Base-by-base conservation (phyloP, 2,113 vertebrate genomes). In the rat (Rattus norvegicus) region DNA sequence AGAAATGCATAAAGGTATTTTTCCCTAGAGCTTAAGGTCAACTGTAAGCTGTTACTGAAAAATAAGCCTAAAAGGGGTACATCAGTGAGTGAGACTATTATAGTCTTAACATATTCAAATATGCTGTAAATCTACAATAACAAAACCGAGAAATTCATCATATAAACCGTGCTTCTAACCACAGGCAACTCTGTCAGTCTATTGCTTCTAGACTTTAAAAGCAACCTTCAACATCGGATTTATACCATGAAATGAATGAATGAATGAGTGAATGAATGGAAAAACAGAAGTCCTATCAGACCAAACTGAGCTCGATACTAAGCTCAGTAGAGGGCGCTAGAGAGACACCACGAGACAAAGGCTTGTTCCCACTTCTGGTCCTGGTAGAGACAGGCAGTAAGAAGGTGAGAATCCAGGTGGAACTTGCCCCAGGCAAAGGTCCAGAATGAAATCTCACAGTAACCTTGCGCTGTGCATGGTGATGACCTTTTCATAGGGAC, bases 401-500 rank as follows among this genome's bases (percentile, higher is more conserved):
- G 39, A 1, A 49, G 14, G 12, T 84, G 52, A 92, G 33, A 83
- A 26, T 20, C n/a, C 52, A 67, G 30, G 33, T 13, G n/a, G 59
- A 92, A 16, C n/a, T 36, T 52, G 43, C 1, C 33, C 67, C 30
- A 67, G 54, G 33, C 33, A 17, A 3, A 12, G 33, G 67, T 73
- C 49, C 47, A 84, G 73, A 79, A 81, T 0, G 1, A 69, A 22
- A 43, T 33, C 65, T 61, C n/a, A 33, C 17, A 13, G 30, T 59
- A 63, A 22, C 1, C n/a, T 6, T 54, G 24, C 1, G n/a, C 69
- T n/a, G 19, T 49, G n/a, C 5, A 1, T 5, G 7, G 47, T 0
- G 10, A 77, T 30, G 52, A 65, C 20, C 59, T 49, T 61, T 80
- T 61, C 16, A 2, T 26, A n/a, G 20, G 39, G 49, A 92, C 76